These are phyloP conservation scores for Batillaria attramentaria DNA, from an alignment of 1,140 invertebrate genomes.

Conservation along the genomic window DNA sequence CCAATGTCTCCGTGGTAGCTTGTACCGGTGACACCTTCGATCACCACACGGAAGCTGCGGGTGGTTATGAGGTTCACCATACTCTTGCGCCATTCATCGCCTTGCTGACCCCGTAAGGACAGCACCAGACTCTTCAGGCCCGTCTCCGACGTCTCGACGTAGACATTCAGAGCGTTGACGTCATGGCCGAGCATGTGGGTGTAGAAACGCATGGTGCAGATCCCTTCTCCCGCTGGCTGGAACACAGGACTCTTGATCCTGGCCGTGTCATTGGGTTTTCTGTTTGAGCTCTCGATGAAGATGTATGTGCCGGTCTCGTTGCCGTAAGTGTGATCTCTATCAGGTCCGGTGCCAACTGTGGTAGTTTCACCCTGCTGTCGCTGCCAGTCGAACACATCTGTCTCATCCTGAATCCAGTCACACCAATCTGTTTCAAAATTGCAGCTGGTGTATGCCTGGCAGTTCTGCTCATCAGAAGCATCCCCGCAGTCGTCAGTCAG, in stretches of 20 bases:
- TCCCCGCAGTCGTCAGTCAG: conserved; percentile 70
- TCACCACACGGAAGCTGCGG: conserved; percentile 38
- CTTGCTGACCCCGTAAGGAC: conserved; percentile 48
- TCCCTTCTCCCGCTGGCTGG: conserved; percentile 42
- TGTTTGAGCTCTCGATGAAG: conserved; percentile 81
- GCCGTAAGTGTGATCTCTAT: conserved; percentile 80
- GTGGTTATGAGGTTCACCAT: conserved; percentile 46
- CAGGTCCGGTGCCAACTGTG: conserved; percentile 78
- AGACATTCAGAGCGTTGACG: conserved; percentile 52
- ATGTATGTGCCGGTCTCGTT: conserved; percentile 82
- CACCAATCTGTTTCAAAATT: conserved; percentile 65
- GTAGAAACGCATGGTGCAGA: conserved; percentile 69
- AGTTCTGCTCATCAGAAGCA: conserved; percentile 65
- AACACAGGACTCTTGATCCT: conserved; percentile 74
- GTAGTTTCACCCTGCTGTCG: conserved; percentile 74
- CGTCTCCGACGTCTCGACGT: conserved; percentile 40
- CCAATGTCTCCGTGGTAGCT: conserved; percentile 82
- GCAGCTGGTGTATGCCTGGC: conserved; percentile 65
- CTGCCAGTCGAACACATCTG: conserved; percentile 67
- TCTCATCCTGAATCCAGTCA: conserved; percentile 57
- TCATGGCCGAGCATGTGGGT: conserved; percentile 62
- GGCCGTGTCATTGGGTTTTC: conserved; percentile 79
- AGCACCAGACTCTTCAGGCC: conserved; percentile 51
- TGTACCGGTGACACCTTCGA: conserved; percentile 76
- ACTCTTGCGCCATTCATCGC: conserved; percentile 57